Percentiles rank a stretch among this genome's conserved stretches.
These are phyloP conservation scores for Hippocampus comes DNA, from an alignment of 2,113 vertebrate genomes.

Conservation along the genomic window DNA sequence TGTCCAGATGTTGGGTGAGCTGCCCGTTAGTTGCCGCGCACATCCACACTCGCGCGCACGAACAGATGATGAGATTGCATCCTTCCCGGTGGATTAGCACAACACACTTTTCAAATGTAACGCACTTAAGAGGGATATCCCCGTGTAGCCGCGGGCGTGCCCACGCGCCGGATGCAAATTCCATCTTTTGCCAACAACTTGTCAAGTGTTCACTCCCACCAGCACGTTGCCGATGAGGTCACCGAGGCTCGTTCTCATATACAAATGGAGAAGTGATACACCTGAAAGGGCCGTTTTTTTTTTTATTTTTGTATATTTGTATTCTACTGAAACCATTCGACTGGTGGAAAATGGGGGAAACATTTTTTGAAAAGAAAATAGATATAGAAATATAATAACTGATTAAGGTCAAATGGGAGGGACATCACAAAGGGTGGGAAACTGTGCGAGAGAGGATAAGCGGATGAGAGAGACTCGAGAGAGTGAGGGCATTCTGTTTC, in stretches of 20 bases:
- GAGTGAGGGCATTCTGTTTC: constrained; percentile 24
- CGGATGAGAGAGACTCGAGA: constrained; percentile 14
- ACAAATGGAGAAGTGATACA: neutral
- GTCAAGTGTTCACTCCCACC: neutral
- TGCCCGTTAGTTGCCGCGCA: constrained; percentile 25
- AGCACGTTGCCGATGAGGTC: neutral
- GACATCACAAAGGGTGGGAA: constrained; percentile 7
- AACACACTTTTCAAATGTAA: neutral
- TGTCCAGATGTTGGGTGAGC: constrained; percentile 32
- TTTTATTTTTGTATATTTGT: neutral
- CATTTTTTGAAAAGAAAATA: neutral
- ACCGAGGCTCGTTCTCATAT: neutral
- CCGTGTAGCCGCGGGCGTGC: neutral
- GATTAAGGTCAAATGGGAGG: constrained; percentile 11
- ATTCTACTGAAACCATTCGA: neutral
- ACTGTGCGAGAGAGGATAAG: neutral
- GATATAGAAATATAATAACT: constrained; percentile 5
- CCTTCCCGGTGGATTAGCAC: constrained; percentile 14
- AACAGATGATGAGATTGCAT: constrained; percentile 1
- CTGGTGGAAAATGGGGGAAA: neutral
- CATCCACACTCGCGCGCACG: neutral
- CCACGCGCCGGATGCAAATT: constrained; percentile 5
- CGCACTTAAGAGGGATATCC: neutral
- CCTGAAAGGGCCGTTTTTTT: neutral
- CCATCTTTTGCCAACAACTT: neutral